phyloP scores from a whole-genome alignment of 2,797 vertebrate species.

The Acridotheres tristis region DNA sequence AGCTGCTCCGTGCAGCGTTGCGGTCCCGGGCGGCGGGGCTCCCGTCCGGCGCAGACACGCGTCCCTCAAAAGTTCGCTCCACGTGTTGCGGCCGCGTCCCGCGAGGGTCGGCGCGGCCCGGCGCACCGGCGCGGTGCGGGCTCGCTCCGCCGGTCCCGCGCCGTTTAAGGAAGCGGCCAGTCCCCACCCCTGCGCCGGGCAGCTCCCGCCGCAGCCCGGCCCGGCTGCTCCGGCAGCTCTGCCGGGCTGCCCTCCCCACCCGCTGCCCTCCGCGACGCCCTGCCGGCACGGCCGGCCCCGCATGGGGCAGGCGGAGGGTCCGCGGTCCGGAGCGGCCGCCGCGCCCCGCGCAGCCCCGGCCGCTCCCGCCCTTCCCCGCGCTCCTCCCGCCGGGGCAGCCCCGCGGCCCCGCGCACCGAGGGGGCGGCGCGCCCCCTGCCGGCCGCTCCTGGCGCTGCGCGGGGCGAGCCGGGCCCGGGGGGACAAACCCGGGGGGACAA shows the following conservation, averaged over 20 bases:
- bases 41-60: background rate
- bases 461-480: background rate
- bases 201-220: constrained; percentile 28
- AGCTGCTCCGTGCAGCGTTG: background rate
- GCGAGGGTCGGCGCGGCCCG: background rate
- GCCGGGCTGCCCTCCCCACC: background rate
- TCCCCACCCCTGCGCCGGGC: constrained; percentile 62
- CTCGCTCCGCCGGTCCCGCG: background rate
- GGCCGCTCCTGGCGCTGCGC: background rate
- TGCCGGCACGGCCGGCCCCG: background rate
- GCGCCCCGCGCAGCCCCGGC: background rate
- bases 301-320: background rate
- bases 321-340: background rate
- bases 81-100: constrained; percentile 54
- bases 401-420: background rate
- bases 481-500: too few relatives aligned
- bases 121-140: background rate
- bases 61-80: constrained; percentile 65
- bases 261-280: background rate
- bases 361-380: background rate
- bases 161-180: constrained; percentile 68
- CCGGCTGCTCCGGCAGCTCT: background rate
- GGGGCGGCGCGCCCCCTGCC: constrained; percentile 5
- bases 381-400: constrained; percentile 12
- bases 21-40: background rate